phyloP scores from a whole-genome alignment of 2,888 invertebrate species.

The Rhaphigaster nebulosa region DNA sequence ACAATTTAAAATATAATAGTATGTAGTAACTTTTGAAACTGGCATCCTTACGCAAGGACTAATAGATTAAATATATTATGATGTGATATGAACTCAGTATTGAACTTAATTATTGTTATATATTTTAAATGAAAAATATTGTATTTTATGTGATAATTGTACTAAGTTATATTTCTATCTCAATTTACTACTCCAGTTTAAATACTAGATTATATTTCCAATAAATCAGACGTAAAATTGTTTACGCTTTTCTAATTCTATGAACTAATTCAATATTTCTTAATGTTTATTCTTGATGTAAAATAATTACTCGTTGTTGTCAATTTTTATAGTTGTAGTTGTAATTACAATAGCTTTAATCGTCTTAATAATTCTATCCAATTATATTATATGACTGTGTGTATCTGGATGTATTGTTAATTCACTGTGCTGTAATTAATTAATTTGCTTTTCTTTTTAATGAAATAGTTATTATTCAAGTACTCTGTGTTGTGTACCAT shows the following conservation, averaged over 20 bases:
- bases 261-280: conserved; percentile 15
- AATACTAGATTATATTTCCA: background rate
- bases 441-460: background rate
- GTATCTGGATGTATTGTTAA: background rate
- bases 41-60: background rate
- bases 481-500: background rate
- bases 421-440: background rate
- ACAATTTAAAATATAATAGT: background rate
- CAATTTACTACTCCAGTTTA: background rate
- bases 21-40: background rate
- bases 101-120: conserved; percentile 7
- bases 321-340: conserved; percentile 26
- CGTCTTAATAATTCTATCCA: background rate
- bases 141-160: conserved; percentile 34
- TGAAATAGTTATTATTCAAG: background rate
- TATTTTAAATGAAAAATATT: background rate
- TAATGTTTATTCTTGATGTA: conserved; percentile 53
- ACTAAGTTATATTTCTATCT: background rate
- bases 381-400: conserved; percentile 2
- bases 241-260: conserved; percentile 45
- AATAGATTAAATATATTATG: conserved; percentile 19
- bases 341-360: conserved; percentile 31
- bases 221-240: background rate
- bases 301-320: background rate
- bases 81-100: conserved; percentile 34